phyloP scores from a whole-genome alignment of 2,113 vertebrate genomes.

The Larimichthys polyactis region DNA sequence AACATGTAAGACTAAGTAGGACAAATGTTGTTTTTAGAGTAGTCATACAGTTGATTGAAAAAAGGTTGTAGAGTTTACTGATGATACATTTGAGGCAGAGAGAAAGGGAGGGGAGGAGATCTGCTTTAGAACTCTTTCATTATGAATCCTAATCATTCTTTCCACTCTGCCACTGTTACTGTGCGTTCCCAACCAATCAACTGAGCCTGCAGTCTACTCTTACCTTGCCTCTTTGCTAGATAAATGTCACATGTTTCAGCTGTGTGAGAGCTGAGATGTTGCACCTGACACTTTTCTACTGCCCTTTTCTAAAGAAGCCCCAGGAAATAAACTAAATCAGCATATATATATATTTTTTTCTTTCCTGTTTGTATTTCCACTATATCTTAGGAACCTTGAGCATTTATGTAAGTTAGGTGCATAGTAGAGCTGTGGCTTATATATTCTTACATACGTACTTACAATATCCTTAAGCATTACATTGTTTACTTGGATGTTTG shows the following conservation, averaged over 20 bases:
- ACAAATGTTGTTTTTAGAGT: neutral
- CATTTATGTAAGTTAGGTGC: neutral
- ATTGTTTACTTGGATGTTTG: neutral
- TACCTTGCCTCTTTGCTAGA: neutral
- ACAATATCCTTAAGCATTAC: no score
- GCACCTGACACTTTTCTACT: neutral
- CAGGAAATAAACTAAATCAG: neutral
- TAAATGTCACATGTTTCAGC: neutral
- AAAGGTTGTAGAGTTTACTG: neutral
- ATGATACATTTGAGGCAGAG: neutral
- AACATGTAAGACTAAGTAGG: neutral
- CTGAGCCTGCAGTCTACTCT: neutral
- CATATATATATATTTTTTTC: no score
- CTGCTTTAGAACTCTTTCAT: neutral
- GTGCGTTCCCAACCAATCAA: neutral
- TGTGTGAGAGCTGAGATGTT: neutral
- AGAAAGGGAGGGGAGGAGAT: neutral
- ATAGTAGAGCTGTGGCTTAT: neutral
- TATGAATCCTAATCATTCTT: neutral
- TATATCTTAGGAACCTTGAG: neutral
- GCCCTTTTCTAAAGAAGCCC: neutral
- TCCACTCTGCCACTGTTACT: neutral
- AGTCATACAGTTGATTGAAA: constrained; percentile 10
- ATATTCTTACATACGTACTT: neutral
- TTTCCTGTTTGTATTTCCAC: neutral